phyloP scores from a whole-genome alignment of 2,113 vertebrate species.

The Suricata suricatta region DNA sequence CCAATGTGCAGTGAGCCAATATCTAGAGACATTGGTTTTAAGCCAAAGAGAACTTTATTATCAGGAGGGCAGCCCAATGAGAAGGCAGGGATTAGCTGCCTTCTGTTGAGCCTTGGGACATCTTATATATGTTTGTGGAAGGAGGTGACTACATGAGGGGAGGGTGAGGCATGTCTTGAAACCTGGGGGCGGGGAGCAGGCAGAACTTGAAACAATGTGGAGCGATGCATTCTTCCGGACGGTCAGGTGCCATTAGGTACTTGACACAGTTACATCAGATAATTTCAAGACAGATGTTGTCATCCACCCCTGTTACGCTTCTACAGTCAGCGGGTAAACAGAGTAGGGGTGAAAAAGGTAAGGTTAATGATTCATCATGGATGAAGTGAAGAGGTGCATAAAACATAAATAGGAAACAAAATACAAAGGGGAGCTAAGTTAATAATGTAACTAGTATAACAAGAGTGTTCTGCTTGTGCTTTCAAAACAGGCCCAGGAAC shows the following conservation, averaged over 20 bases:
- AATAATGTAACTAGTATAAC: neutral
- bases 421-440: neutral
- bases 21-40: neutral
- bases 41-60: neutral
- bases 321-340: neutral
- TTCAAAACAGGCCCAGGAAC: neutral
- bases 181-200: accelerated
- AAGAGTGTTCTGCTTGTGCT: neutral
- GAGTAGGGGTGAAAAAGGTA: neutral
- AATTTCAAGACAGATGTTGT: neutral
- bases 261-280: neutral
- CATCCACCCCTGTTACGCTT: neutral
- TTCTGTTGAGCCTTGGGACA: neutral
- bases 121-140: neutral
- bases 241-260: neutral
- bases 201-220: neutral
- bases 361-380: neutral
- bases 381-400: neutral
- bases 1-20: neutral
- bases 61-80: neutral
- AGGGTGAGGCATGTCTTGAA: neutral
- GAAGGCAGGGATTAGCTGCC: neutral
- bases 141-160: neutral
- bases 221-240: neutral
- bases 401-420: neutral